These are phyloP conservation scores for Ophiodon elongatus DNA, from an alignment of 2,113 vertebrate species.

Conservation along the genomic window DNA sequence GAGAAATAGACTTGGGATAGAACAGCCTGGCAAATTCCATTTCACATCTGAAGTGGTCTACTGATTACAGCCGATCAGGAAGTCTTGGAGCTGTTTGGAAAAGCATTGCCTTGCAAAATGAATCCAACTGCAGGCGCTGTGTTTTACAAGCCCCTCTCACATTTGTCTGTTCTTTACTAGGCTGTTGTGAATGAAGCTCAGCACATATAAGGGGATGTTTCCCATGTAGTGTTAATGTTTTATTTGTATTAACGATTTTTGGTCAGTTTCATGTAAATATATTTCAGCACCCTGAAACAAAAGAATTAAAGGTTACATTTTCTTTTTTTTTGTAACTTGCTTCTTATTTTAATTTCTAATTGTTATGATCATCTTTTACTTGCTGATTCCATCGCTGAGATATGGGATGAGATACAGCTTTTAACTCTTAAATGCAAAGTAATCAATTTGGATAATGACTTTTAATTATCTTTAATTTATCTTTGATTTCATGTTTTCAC, in stretches of 20 bases:
- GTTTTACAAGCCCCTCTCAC: conserved; percentile 51
- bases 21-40: conserved; percentile 95
- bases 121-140: conserved; percentile 49
- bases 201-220: conserved; percentile 1
- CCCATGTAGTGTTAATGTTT: background rate
- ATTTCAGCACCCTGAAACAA: background rate
- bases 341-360: background rate
- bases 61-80: conserved; percentile 94
- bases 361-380: background rate
- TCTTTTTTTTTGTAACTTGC: background rate
- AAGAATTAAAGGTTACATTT: background rate
- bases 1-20: conserved; percentile 91
- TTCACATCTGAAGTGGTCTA: conserved; percentile 99
- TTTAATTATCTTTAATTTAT: background rate
- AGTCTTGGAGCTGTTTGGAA: conserved; percentile 91
- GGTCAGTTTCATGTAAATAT: background rate
- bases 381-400: background rate
- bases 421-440: background rate
- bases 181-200: conserved; percentile 8
- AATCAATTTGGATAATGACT: background rate
- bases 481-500: background rate
- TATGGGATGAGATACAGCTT: background rate
- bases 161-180: conserved; percentile 26
- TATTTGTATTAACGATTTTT: conserved; percentile 1
- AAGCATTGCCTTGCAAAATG: conserved; percentile 83